Percentiles rank a stretch among this genome's conserved stretches.
Conservation (phyloP, 1,140 invertebrate genomes). For the Drosophila biarmipes region DNA sequence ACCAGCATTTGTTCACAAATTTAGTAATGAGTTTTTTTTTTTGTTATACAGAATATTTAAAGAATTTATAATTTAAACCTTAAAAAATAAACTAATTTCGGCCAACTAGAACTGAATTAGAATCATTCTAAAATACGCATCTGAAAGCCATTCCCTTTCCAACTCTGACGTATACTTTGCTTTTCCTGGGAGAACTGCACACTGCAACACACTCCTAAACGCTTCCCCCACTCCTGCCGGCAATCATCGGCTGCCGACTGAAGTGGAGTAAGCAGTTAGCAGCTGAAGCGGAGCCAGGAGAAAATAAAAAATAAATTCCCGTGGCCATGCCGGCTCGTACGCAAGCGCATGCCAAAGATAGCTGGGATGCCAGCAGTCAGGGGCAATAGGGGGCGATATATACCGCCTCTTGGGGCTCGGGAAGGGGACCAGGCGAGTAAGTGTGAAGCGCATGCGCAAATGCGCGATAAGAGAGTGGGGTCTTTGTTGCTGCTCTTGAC, state of each 20-base stretch:
- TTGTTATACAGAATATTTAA: too few species aligned
- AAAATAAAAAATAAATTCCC: constrained; percentile 56
- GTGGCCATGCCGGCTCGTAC: constrained; percentile 65
- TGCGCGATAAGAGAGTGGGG: constrained; percentile 60
- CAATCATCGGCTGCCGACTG: constrained; percentile 2
- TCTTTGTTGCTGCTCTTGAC: constrained; percentile 22
- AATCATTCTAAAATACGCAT: too few species aligned
- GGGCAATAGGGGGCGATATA: constrained; percentile 10
- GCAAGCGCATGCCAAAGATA: constrained; percentile 76
- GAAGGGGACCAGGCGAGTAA: constrained; percentile 10
- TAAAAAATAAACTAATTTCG: too few species aligned
- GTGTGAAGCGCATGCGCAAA: constrained; percentile 78
- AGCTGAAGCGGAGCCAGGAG: constrained; percentile 1
- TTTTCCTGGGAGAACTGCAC: neutral
- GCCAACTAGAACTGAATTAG: too few species aligned
- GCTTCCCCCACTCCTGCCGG: constrained; percentile 1
- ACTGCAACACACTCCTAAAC: neutral
- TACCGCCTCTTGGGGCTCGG: neutral
- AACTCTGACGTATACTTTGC: too few species aligned
- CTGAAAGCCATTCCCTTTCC: too few species aligned
- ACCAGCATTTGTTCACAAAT: too few species aligned
- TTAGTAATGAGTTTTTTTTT: too few species aligned
- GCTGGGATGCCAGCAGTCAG: constrained; percentile 46
- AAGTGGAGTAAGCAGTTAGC: constrained; percentile 37
- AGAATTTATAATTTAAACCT: too few species aligned